Conservation (phyloP, 2,113 vertebrate species). For the Lethenteron reissneri region DNA sequence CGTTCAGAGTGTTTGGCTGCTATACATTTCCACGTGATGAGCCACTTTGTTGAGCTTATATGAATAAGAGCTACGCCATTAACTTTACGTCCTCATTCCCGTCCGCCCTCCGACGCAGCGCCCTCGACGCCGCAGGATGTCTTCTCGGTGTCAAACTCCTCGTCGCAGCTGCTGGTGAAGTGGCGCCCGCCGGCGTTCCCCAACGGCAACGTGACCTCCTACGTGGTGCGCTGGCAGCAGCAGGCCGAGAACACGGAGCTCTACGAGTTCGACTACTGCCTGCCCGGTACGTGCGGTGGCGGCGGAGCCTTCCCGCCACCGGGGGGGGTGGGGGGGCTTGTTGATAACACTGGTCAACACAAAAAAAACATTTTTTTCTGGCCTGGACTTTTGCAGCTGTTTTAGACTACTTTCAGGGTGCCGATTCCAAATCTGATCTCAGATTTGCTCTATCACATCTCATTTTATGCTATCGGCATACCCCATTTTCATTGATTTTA, state of each 20-base stretch:
- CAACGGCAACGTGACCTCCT: slow-evolving; percentile 90
- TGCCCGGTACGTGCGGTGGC: slow-evolving; percentile 36
- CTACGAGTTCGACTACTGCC: slow-evolving; percentile 67
- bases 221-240: slow-evolving; percentile 59
- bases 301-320: too few species aligned
- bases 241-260: slow-evolving; percentile 64
- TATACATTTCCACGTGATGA: neutral
- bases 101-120: slow-evolving; percentile 22
- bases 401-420: too few species aligned
- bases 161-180: slow-evolving; percentile 75
- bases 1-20: neutral
- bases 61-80: neutral
- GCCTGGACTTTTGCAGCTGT: too few species aligned
- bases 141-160: slow-evolving; percentile 68
- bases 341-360: too few species aligned
- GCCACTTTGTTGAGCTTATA: neutral
- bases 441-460: neutral
- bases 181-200: slow-evolving; percentile 77
- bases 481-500: too few species aligned
- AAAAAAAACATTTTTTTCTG: too few species aligned
- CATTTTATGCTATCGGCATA: too few species aligned
- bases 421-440: neutral
- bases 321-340: too few species aligned
- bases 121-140: slow-evolving; percentile 72
- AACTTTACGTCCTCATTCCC: neutral